Conservation (phyloP, 2,888 invertebrate species). For the Daptonema setosum region DNA sequence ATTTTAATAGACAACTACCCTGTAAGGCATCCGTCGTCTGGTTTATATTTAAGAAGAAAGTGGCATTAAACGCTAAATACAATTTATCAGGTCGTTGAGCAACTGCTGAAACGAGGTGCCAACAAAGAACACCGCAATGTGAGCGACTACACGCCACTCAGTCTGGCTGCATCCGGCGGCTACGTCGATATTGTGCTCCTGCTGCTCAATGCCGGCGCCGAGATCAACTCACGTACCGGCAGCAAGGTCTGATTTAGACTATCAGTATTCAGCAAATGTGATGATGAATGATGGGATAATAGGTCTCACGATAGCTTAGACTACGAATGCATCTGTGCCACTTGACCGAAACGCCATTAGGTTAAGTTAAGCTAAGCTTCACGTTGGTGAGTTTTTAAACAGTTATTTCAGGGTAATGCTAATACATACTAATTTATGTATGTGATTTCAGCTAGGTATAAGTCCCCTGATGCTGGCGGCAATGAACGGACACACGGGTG, state of each 20-base stretch:
- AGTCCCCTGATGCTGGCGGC: conserved; percentile 96
- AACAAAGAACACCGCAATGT: conserved; percentile 89
- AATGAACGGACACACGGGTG: conserved; percentile 91
- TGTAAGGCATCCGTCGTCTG: background rate
- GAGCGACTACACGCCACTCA: conserved; percentile 95
- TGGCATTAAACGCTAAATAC: too few species aligned
- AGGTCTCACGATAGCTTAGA: too few species aligned
- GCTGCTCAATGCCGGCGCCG: conserved; percentile 73
- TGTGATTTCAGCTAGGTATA: conserved; percentile 82
- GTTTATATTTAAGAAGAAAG: too few species aligned
- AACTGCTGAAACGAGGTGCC: conserved; percentile 62
- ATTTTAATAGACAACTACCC: background rate
- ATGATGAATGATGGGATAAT: too few species aligned
- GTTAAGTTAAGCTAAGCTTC: too few species aligned
- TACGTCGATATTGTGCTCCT: conserved; percentile 93
- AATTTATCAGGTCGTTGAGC: conserved; percentile 59
- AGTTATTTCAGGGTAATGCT: too few species aligned
- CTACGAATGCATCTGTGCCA: too few species aligned
- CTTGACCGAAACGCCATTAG: background rate
- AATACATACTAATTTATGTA: too few species aligned
- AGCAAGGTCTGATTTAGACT: conserved; percentile 16
- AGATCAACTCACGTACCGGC: conserved; percentile 61
- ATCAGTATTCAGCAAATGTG: too few species aligned
- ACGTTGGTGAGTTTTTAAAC: too few species aligned
- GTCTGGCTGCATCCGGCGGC: conserved; percentile 82